phyloP scores from a whole-genome alignment of 2,113 vertebrate genomes.

The Riparia riparia region DNA sequence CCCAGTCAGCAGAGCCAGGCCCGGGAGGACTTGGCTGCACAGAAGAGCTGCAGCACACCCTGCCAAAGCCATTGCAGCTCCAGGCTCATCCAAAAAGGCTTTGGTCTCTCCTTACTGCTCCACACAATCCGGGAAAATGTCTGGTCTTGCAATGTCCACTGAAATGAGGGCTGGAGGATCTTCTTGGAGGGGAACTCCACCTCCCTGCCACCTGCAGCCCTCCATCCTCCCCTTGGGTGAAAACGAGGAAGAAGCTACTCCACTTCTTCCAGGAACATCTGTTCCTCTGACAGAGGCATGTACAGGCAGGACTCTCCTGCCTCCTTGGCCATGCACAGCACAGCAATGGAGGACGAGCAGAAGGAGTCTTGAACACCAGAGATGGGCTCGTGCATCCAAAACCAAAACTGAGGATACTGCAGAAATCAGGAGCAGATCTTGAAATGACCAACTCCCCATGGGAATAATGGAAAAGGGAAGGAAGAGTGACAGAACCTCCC shows the following conservation, averaged over 20 bases:
- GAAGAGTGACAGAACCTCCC: not conserved
- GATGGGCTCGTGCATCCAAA: not conserved
- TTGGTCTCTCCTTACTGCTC: not conserved
- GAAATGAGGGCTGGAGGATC: not conserved
- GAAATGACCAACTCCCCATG: not conserved
- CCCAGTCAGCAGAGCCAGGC: not conserved
- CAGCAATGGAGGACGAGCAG: not conserved
- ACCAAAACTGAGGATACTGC: not conserved
- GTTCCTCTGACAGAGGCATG: not conserved
- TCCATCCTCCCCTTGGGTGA: not conserved
- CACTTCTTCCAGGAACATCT: not conserved
- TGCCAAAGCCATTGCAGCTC: not conserved
- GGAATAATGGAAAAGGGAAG: not conserved
- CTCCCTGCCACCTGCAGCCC: not conserved
- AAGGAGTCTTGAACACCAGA: not conserved
- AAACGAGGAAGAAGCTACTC: not conserved
- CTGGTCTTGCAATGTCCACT: not conserved
- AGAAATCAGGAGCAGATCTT: not conserved
- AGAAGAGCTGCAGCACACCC: not conserved
- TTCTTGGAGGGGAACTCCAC: not conserved
- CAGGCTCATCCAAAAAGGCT: not conserved
- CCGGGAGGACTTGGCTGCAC: not conserved
- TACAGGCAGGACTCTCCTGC: not conserved
- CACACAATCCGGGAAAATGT: accelerated
- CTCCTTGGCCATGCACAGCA: not conserved